phyloP scores from a whole-genome alignment of 1,140 invertebrate species.

The Conopomorpha cramerella region DNA sequence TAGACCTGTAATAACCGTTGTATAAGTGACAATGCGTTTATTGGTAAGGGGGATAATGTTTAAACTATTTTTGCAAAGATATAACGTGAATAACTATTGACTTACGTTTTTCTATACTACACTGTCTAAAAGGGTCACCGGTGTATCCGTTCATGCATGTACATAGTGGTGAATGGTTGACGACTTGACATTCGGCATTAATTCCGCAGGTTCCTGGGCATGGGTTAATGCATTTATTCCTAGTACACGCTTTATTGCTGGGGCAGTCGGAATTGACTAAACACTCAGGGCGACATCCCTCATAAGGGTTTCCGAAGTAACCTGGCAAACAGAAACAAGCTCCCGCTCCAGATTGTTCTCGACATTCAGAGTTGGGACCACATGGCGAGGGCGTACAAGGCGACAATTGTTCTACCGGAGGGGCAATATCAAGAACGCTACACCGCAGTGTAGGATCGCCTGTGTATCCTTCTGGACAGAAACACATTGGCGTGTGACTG shows the following conservation, averaged over 20 bases:
- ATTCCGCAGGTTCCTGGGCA: conserved; percentile 74
- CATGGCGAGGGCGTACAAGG: conserved; percentile 66
- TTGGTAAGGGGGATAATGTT: no score
- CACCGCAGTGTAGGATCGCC: conserved; percentile 67
- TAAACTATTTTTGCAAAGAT: neutral
- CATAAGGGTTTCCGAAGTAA: conserved; percentile 61
- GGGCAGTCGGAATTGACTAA: conserved; percentile 63
- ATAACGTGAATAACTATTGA: conserved; percentile 4
- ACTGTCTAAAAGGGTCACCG: conserved; percentile 73
- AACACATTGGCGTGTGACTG: conserved; percentile 69
- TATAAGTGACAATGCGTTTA: no score
- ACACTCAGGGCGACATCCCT: conserved; percentile 61
- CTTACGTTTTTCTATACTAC: conserved; percentile 39
- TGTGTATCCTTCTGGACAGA: conserved; percentile 62
- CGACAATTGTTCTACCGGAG: conserved; percentile 19
- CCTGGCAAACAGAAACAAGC: conserved; percentile 62
- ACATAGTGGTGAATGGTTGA: conserved; percentile 79
- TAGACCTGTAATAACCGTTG: no score
- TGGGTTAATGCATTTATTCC: conserved; percentile 74
- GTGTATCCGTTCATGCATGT: conserved; percentile 71
- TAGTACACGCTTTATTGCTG: conserved; percentile 68
- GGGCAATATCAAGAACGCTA: conserved; percentile 19
- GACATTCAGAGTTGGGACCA: conserved; percentile 64
- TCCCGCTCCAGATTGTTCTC: conserved; percentile 59
- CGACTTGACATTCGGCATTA: conserved; percentile 74